phyloP scores from a whole-genome alignment of 2,113 vertebrate genomes.

The Montifringilla adamsi region DNA sequence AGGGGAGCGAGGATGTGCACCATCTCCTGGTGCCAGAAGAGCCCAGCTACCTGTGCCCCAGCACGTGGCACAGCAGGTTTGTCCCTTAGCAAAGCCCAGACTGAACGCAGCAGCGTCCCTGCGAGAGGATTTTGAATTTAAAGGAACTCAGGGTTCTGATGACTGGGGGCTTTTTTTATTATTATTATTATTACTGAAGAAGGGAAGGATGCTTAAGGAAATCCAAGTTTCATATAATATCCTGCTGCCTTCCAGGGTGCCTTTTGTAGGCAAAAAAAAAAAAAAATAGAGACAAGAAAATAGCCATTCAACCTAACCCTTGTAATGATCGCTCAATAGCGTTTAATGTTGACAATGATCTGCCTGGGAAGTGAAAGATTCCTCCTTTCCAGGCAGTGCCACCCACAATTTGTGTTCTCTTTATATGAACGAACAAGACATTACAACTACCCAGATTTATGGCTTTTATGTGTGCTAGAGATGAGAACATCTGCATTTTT shows the following conservation, averaged over 20 bases:
- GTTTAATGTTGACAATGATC: background rate
- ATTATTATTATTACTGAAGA: background rate
- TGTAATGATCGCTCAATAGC: background rate
- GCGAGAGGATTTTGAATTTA: background rate
- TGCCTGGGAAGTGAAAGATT: background rate
- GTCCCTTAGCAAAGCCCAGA: background rate
- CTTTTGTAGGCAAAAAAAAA: background rate
- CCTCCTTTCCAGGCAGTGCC: background rate
- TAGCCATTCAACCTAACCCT: background rate
- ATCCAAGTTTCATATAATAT: background rate
- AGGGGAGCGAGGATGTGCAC: background rate
- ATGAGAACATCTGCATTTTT: slow-evolving; percentile 35
- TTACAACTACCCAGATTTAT: background rate
- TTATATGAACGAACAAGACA: background rate
- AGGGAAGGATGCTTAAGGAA: background rate
- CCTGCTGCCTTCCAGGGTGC: background rate
- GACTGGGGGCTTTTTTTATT: background rate
- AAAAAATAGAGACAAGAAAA: background rate
- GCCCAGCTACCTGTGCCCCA: background rate
- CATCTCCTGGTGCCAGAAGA: background rate
- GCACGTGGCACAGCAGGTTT: background rate
- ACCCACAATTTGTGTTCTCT: background rate
- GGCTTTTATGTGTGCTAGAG: slow-evolving; percentile 8
- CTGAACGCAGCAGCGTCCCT: background rate
- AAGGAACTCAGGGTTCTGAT: background rate